Base-by-base conservation (phyloP, 2,888 invertebrate species). In the Lithophane socia region DNA sequence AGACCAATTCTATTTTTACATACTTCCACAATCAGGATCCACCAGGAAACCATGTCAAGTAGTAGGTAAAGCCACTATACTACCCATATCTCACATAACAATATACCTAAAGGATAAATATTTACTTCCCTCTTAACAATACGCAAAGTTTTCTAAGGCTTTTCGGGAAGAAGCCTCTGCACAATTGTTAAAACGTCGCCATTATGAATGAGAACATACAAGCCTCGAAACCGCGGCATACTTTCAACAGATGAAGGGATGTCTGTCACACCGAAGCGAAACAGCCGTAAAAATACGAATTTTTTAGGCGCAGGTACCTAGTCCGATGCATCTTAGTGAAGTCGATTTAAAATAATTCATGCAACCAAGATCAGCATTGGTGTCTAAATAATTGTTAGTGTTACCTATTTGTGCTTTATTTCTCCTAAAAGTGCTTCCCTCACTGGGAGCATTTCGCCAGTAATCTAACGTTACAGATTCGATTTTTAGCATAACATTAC, bases 131-230 rank as follows among this genome's bases (percentile, higher is more conserved):
- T 49, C 72, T 71, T 66, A 82, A 85, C 82, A 87, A 84, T 82
- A 75, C 80, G 72, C 71, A 83, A 85, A 88, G 79, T 89, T 86
- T 87, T 80, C 75, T 76, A 84, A 86, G 86, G 37, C 58, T 80
- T 80, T 79, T 86, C 81, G 75, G 77, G 79, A 85, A 82, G 80
- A 86, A 85, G 86, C 88, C 83, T 74, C 73, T 80, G 79, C 72
- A 81, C 85, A 89, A 84, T 92, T 94, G 93, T 94, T 89, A 88
- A 91, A 83, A 86, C 47, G 77, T 78, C 79, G 82, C 87, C 88
- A 92, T 92, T 93, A 92, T 92, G 90, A 90, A 92, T 92, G 90
- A 90, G 87, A 87, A 89, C 86, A 89, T 89, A 90, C 89, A 88
- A 85, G 88, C 83, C 82, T 85, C 86, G 79, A 87, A 87, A 90